Evolutionary conservation across 1,140 invertebrate species (phyloP).

Genomic region (Conus ventricosus): DNA sequence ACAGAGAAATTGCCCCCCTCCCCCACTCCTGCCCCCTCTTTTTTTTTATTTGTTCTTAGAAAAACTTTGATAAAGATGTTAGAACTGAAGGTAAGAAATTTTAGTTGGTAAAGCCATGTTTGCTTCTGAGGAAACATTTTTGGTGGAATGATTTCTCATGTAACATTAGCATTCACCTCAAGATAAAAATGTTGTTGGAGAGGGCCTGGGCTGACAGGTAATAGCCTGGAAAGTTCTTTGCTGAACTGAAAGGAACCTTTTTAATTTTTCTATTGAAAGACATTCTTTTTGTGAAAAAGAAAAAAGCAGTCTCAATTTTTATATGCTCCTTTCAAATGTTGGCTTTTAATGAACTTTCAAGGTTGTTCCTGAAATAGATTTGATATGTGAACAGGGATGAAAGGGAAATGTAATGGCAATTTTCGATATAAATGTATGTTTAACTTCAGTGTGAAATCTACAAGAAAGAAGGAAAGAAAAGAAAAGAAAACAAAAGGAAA

Average conservation of each 20-base stretch:
- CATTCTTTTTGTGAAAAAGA: background rate
- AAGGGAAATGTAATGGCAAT: constrained; percentile 11
- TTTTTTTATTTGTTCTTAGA: too few species aligned
- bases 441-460: background rate
- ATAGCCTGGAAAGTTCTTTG: constrained; percentile 52
- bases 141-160: constrained; percentile 31
- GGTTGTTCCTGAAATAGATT: constrained; percentile 41
- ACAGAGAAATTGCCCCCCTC: too few species aligned
- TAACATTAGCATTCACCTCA: constrained; percentile 41
- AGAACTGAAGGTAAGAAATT: too few species aligned
- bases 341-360: constrained; percentile 41
- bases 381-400: constrained; percentile 31
- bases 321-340: background rate
- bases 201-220: constrained; percentile 56
- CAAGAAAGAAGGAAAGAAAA: background rate
- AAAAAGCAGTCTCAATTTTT: background rate
- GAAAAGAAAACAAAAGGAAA: background rate
- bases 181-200: constrained; percentile 49
- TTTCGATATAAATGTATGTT: background rate
- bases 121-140: background rate
- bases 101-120: too few species aligned
- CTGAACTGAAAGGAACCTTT: constrained; percentile 8
- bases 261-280: background rate
- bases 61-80: too few species aligned
- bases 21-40: too few species aligned